Base-by-base conservation (phyloP, 2,797 vertebrate genomes). In the Oryzias sinensis region DNA sequence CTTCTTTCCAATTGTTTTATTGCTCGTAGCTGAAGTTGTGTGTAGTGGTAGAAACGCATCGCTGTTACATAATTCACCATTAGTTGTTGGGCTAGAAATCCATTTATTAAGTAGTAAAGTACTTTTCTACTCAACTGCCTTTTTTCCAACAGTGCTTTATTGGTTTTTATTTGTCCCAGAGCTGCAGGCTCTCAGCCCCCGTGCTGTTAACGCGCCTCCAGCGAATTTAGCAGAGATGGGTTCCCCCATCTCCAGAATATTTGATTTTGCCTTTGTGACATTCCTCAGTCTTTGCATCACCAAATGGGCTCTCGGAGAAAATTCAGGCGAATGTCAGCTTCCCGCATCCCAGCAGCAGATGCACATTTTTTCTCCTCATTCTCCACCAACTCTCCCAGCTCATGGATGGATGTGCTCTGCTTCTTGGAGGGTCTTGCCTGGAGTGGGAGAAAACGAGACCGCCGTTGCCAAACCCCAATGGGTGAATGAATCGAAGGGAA, bases 401-500 rank as follows among this genome's bases (percentile, higher is more conserved):
- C 63, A 51, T 51, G 61, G 62, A 80, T 58, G 56, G 43, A 79
- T 55, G 44, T 54, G 58, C 51, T 57, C 68, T 73, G 68, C 75
- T 70, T 55, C 65, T 72, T 57, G 55, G 45, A 69, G 75, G 76
- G 70, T 60, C 74, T 80, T 37, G 61, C 62, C 67, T 65, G 17
- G 70, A 81, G 81, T 75, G 48, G 87, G 82, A 85, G 76, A 81
- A 75, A 78, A 79, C 73, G 53, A 81, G 70, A 49, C 54, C 48
- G 75, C 62, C 61, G 72, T 59, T 82, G 77, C 76, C 77, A 84
- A 86, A 83, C 72, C 67, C 71, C 68, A 33, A 75, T 86, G 79
- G 78, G 67, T 87, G 84, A 88, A 86, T 83, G 84, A 83, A 86
- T 84, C 71, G 72, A 78, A 82, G 68, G 48, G 68, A 64, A 51